Evolutionary conservation across 2,888 invertebrate species (phyloP).

Genomic region (Leptura quadrifasciata): DNA sequence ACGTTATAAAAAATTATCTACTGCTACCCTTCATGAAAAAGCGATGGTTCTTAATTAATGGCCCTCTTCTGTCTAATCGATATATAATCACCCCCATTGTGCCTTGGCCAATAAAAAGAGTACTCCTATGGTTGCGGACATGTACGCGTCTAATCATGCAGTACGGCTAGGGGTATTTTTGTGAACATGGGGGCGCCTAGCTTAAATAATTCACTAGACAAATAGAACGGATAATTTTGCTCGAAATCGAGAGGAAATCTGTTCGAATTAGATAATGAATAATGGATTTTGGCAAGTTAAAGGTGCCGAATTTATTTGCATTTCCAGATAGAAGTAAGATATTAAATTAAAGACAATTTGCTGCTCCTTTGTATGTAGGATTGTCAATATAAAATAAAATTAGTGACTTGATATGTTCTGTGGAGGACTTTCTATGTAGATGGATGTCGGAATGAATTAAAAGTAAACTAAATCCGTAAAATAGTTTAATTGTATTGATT

Average conservation of each 20-base stretch:
- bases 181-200: conserved; percentile 15
- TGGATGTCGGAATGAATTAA: background rate
- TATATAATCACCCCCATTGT: conserved; percentile 40
- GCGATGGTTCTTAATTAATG: conserved; percentile 37
- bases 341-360: background rate
- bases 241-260: conserved; percentile 6
- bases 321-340: background rate
- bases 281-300: conserved; percentile 6
- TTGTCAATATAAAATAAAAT: background rate
- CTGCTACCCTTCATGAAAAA: conserved; percentile 35
- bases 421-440: background rate
- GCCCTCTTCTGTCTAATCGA: conserved; percentile 38
- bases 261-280: conserved; percentile 26
- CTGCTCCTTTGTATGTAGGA: background rate
- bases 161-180: conserved; percentile 8
- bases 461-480: no score
- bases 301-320: conserved; percentile 8
- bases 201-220: conserved; percentile 40
- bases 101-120: conserved; percentile 27
- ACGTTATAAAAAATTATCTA: conserved; percentile 30
- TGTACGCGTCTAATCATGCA: conserved; percentile 38
- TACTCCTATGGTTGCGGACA: conserved; percentile 20
- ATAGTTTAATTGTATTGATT: no score
- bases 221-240: conserved; percentile 31
- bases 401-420: background rate